Evolutionary conservation across 2,888 invertebrate species (phyloP).

Genomic region (Drosophila diplacantha): DNA sequence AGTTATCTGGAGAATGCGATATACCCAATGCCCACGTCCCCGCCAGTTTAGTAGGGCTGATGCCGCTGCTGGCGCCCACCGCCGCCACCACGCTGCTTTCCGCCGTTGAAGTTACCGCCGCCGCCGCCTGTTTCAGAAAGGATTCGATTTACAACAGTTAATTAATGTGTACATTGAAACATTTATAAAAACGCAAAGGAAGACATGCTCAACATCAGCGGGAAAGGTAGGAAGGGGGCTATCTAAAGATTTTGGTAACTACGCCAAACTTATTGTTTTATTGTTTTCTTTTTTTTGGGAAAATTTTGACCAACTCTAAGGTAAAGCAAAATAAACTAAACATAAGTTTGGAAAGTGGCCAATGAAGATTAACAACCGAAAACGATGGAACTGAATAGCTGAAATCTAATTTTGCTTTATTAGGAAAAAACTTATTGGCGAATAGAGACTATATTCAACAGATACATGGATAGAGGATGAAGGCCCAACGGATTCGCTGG

Average conservation of each 20-base stretch:
- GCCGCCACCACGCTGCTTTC: slow-evolving; percentile 91
- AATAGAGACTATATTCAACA: slow-evolving; percentile 23
- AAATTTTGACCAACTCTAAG: slow-evolving; percentile 70
- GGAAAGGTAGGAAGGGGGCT: slow-evolving; percentile 6
- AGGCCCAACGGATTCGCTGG: slow-evolving; percentile 20
- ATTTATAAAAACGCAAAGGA: slow-evolving; percentile 4
- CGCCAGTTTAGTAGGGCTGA: slow-evolving; percentile 85
- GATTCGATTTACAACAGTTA: slow-evolving; percentile 9
- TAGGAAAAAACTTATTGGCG: slow-evolving; percentile 31
- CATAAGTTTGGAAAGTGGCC: slow-evolving; percentile 22
- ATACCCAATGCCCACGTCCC: slow-evolving; percentile 33
- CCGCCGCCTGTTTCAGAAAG: slow-evolving; percentile 51
- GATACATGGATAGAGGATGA: slow-evolving; percentile 31
- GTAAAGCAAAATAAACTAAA: slow-evolving; percentile 43
- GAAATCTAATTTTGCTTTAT: slow-evolving; percentile 22
- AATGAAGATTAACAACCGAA: slow-evolving; percentile 21
- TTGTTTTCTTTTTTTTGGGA: slow-evolving; percentile 20
- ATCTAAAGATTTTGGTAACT: slow-evolving; percentile 43
- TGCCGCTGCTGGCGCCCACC: slow-evolving; percentile 90
- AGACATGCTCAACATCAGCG: slow-evolving; percentile 31
- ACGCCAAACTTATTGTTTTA: slow-evolving; percentile 51
- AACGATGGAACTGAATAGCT: slow-evolving; percentile 27
- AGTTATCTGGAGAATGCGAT: slow-evolving; percentile 56
- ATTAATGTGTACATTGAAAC: not conserved
- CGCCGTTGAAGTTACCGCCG: slow-evolving; percentile 82